Evolutionary conservation across 2,113 vertebrate species (phyloP).

Genomic region (Malurus alboscapulatus): DNA sequence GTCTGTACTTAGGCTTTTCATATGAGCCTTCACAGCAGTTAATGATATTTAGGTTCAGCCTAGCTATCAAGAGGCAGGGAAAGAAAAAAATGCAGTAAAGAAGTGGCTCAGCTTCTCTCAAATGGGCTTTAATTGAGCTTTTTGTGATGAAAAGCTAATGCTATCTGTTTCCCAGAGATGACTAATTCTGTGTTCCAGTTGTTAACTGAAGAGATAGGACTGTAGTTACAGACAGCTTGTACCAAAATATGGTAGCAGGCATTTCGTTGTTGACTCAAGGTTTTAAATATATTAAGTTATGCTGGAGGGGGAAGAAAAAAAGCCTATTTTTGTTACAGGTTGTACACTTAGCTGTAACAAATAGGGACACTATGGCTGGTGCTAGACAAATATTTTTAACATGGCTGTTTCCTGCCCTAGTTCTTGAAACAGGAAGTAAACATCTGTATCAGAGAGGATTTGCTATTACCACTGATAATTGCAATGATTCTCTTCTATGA

Average conservation of each 20-base stretch:
- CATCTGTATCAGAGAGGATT: slow-evolving; percentile 26
- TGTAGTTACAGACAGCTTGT: neutral
- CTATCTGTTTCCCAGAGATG: slow-evolving; percentile 29
- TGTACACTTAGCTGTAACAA: slow-evolving; percentile 15
- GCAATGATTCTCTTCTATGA: slow-evolving; percentile 51
- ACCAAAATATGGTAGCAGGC: neutral
- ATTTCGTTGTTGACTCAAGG: slow-evolving; percentile 5
- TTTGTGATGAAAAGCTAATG: slow-evolving; percentile 39
- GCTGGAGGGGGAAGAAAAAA: neutral
- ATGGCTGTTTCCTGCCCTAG: slow-evolving; percentile 10
- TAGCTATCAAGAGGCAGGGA: neutral
- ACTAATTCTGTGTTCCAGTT: neutral
- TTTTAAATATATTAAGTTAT: slow-evolving; percentile 11
- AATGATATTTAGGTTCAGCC: neutral
- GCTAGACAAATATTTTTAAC: slow-evolving; percentile 17
- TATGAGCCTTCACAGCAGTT: neutral
- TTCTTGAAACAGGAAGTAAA: slow-evolving; percentile 54
- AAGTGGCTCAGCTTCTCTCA: neutral
- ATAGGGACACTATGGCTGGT: neutral
- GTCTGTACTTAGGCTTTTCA: neutral
- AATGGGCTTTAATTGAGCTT: slow-evolving; percentile 49
- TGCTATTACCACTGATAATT: slow-evolving; percentile 48
- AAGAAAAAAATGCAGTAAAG: neutral
- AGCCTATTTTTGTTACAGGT: neutral
- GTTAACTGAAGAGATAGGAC: neutral